A percentile compares a stretch with the other conserved stretches of the same genome.
phyloP scores from a whole-genome alignment of 2,113 vertebrate genomes.

The Callipepla californica region DNA sequence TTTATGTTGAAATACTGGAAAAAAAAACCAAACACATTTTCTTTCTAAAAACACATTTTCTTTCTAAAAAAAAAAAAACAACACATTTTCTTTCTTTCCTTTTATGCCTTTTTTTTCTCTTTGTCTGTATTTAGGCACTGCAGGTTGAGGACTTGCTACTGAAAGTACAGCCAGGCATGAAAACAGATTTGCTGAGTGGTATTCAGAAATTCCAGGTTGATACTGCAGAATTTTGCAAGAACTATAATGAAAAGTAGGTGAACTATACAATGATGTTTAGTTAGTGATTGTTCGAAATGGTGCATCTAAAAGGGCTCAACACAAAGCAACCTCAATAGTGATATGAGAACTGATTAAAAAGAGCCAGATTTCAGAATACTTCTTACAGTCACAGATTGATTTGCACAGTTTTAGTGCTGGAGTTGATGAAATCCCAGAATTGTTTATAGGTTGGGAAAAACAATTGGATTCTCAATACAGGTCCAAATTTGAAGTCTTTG shows the following conservation, averaged over 20 bases:
- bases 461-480: background rate
- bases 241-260: conserved; percentile 81
- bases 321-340: background rate
- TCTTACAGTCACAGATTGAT: background rate
- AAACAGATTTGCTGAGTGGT: conserved; percentile 77
- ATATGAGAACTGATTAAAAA: background rate
- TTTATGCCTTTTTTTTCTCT: background rate
- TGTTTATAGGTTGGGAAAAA: background rate
- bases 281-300: background rate
- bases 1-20: background rate
- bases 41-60: background rate
- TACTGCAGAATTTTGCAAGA: conserved; percentile 74
- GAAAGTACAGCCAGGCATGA: conserved; percentile 82
- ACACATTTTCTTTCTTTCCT: background rate
- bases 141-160: conserved; percentile 82
- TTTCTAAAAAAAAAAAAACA: background rate
- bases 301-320: background rate
- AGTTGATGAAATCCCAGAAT: background rate
- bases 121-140: conserved; percentile 71
- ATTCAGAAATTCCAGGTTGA: conserved; percentile 77
- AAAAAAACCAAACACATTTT: background rate
- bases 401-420: background rate
- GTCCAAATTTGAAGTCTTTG: background rate
- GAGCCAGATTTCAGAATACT: background rate
- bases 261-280: background rate